Evolutionary conservation across 2,113 vertebrate genomes (phyloP), one percentile per base, ranked within the genome.

Genomic region (Engystomops pustulosus): DNA sequence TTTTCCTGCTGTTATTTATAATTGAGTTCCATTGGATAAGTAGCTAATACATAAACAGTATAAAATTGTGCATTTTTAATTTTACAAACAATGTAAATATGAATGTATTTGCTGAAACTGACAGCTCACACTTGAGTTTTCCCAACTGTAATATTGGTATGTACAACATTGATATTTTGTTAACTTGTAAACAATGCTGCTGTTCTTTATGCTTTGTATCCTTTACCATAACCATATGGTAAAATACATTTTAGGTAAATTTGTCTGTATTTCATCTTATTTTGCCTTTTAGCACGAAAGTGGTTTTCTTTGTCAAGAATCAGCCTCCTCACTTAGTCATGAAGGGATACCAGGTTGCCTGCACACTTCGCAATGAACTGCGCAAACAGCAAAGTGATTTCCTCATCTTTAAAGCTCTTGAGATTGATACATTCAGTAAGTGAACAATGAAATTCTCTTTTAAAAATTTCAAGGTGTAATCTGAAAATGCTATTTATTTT

Each of bases 361-460:
- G 93, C 34, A 92, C 92, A 0, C 94, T 99, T 3, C 95, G 93
- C 67, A 98, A 94, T 6, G 97, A 98, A 27, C 90, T 99, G 10
- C 89, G 87, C 88, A 99, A 97, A 79, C 97, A 99, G 32, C 98
- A 98, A 90, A 96, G 95, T 0, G 97, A 98, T 84, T 99, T 99
- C 86, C 95, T 99, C 83, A 96, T 99, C 88, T 99, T 95, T 88
- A 92, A 95, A 86, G 96, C 96, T 0, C 83, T 92, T 49, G 93
- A 96, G 38, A 96, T 99, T 75, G 97, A 93, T 76, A 98, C 98
- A 76, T 95, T 98, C 90, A 94, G 98, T 99, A 91, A 97, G 97
- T 96, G 83, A 1, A 11, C 27, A 20, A n/a, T 49, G 30, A 18
- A 8, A 4, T 65, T 14, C 34, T 3, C 25, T 30, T 65, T 65